Conservation (phyloP, 2,113 vertebrate genomes). For the Nothocercus nigrocapillus region DNA sequence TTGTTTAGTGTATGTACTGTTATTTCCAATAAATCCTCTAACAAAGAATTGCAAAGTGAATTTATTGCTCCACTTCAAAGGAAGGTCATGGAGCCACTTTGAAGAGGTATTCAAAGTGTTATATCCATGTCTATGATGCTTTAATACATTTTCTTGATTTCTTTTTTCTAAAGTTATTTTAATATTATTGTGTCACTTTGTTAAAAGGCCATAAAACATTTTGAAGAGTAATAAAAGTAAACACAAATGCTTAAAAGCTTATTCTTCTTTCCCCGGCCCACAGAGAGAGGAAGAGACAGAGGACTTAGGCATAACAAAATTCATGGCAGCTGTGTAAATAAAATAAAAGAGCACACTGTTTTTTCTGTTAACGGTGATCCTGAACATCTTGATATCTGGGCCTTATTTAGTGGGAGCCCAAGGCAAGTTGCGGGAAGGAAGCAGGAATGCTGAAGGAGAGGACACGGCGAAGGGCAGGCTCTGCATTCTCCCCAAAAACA, state of each 20-base stretch:
- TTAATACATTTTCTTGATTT: constrained; percentile 48
- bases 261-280: constrained; percentile 65
- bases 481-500: constrained; percentile 6
- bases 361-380: constrained; percentile 13
- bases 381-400: constrained; percentile 60
- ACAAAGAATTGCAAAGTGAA: constrained; percentile 33
- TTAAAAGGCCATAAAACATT: constrained; percentile 75
- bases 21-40: constrained; percentile 36
- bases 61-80: constrained; percentile 58
- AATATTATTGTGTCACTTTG: constrained; percentile 62
- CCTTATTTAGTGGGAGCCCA: constrained; percentile 54
- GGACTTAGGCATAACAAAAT: constrained; percentile 68
- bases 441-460: constrained; percentile 22
- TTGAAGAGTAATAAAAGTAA: constrained; percentile 77
- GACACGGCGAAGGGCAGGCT: not conserved
- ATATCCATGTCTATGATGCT: constrained; percentile 24
- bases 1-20: constrained; percentile 22
- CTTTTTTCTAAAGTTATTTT: constrained; percentile 3
- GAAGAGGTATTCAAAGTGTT: constrained; percentile 50
- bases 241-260: constrained; percentile 66
- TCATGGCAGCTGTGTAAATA: constrained; percentile 79
- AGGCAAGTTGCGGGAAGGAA: constrained; percentile 54
- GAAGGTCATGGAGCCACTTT: constrained; percentile 38
- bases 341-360: constrained; percentile 33
- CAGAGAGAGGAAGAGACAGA: constrained; percentile 67